Percentiles rank a stretch among this genome's conserved stretches.
phyloP scores from a whole-genome alignment of 2,888 invertebrate genomes.

The Ornithoptera alexandrae region DNA sequence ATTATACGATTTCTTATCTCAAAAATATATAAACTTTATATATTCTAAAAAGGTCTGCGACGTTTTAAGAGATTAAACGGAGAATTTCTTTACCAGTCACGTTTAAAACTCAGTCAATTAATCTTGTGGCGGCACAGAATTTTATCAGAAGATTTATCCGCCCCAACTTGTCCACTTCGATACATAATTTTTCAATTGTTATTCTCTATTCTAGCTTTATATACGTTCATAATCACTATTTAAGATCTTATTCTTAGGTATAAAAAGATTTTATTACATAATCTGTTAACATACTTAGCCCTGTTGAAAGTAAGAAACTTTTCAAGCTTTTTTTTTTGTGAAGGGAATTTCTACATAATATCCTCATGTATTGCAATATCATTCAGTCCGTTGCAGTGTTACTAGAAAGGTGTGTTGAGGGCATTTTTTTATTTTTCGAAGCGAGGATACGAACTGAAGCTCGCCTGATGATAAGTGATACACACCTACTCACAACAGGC shows the following conservation, averaged over 20 bases:
- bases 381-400: no score
- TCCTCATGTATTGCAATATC: no score
- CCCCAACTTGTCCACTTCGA: constrained; percentile 13
- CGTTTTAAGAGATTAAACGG: constrained; percentile 24
- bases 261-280: no score
- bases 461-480: no score
- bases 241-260: neutral
- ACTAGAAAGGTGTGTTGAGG: no score
- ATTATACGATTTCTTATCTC: neutral
- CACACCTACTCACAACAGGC: no score
- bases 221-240: neutral
- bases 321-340: no score
- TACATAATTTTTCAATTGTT: constrained; percentile 8
- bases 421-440: no score
- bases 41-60: neutral
- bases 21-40: neutral
- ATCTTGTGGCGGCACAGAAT: constrained; percentile 17
- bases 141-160: constrained; percentile 25
- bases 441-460: no score
- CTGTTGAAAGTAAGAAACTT: no score
- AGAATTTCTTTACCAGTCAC: constrained; percentile 25
- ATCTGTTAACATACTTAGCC: no score
- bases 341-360: no score
- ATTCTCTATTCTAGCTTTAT: neutral
- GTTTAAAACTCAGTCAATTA: constrained; percentile 28